Percentiles rank a stretch among this genome's conserved stretches.
Evolutionary conservation across 2,888 invertebrate species (phyloP).

Genomic region (Drosophila mulleri): DNA sequence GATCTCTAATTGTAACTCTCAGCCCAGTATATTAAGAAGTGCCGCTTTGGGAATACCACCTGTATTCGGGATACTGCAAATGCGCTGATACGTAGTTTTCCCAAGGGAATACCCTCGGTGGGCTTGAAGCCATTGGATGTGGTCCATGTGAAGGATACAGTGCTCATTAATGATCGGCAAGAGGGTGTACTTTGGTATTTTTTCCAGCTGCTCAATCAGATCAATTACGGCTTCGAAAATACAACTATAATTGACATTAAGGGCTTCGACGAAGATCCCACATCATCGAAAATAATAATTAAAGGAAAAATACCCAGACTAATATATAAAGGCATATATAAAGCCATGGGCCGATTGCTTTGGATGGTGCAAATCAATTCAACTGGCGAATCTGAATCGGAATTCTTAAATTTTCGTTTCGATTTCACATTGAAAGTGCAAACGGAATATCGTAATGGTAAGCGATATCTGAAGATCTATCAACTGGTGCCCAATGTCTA

Average conservation of each 20-base stretch:
- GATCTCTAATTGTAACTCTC: not conserved
- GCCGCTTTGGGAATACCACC: constrained; percentile 63
- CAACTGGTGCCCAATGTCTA: constrained; percentile 56
- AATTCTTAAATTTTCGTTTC: constrained; percentile 60
- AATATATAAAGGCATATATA: constrained; percentile 57
- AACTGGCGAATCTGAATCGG: constrained; percentile 47
- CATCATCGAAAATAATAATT: constrained; percentile 45
- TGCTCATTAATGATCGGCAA: constrained; percentile 48
- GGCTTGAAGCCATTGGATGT: constrained; percentile 71
- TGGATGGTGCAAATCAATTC: constrained; percentile 61
- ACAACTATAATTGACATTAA: constrained; percentile 61
- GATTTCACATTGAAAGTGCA: constrained; percentile 55
- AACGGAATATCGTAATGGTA: constrained; percentile 65
- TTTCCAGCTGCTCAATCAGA: constrained; percentile 61
- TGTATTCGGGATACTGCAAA: constrained; percentile 71
- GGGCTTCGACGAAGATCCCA: constrained; percentile 65
- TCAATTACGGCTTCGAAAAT: constrained; percentile 69
- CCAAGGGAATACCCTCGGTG: constrained; percentile 72
- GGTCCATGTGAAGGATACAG: constrained; percentile 46
- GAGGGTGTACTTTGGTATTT: constrained; percentile 53
- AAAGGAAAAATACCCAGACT: constrained; percentile 59
- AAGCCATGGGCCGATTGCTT: constrained; percentile 58
- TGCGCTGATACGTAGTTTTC: constrained; percentile 59
- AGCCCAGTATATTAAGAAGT: constrained; percentile 56
- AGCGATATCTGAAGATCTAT: constrained; percentile 62